Evolutionary conservation across 2,113 vertebrate species (phyloP), one percentile per base, ranked within the genome.

Genomic region (Murina feae): DNA sequence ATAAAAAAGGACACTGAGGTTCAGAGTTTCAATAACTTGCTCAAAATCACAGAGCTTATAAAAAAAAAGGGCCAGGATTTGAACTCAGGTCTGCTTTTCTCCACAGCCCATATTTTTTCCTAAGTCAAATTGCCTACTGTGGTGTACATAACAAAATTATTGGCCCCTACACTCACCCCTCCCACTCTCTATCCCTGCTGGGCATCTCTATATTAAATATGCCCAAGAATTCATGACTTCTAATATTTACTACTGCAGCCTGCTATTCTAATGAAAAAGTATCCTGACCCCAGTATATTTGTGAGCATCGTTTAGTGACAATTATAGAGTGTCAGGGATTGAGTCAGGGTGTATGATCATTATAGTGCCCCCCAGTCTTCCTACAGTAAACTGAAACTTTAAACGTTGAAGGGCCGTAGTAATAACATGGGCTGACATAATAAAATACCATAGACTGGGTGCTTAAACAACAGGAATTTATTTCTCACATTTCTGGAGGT

Each of bases 121-220:
- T 28, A 13, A 47, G 58, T 86, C 37, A 12, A 21, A 60, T 55
- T 85, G 6, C 16, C 9, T 69, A 5, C 3, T 28, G 21, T 37
- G n/a, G 10, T 55, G 11, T 47, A 25, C 30, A 14, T 23, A 53
- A 9, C 89, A 20, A 21, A 37, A 71, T 39, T 11, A 44, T 4
- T 39, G 11, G 10, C 13, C 5, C 0, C 12, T 28, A 9, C 2
- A 9, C 20, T 21, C 14, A 1, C n/a, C 11, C 37, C 1, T 49
- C 30, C 28, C 6, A 1, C 16, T 37, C 17, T 20, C n/a, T 66
- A 55, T 16, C 6, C 16, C 0, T 71, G 30, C 20, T 35, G 28
- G 60, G 17, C 3, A 16, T 30, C 28, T 32, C 23, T 51, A 6
- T 6, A 51, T 68, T 55, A 49, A 10, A 16, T 60, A 42, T 63